Evolutionary conservation across 2,888 invertebrate genomes (phyloP), one percentile per base, ranked within the genome.

Genomic region (Diarsia rubi): DNA sequence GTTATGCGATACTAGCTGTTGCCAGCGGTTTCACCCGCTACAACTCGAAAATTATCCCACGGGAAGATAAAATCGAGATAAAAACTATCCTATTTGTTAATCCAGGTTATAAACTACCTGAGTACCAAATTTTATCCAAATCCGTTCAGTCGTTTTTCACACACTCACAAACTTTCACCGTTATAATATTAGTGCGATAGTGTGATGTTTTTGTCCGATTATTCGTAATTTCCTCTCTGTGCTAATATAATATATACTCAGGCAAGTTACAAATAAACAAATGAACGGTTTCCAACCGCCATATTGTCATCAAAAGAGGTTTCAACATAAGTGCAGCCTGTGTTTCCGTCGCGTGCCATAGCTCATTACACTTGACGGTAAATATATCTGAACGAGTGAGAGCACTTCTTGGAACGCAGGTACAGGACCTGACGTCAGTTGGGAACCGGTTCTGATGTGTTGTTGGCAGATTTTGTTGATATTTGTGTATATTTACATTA

Each of bases 301-400:
- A 49, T 27, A 14, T 64, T 49, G 27, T 11, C 14, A 45, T 31
- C 54, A 57, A 57, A n/a, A 49, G 27, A 54, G 47, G 45, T 59
- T 77, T 44, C 31, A 60, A 47, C 21, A 47, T 57, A 66, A 66
- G 19, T 45, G 42, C 81, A 72, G 65, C 76, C 81, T 84, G 78
- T 81, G 47, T 75, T 63, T 49, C n/a, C 64, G 69, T 82, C 82
- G 82, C 82, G 85, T 82, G 82, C 78, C 78, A 57, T 27, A 27
- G 3, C 44, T 57, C 54, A 85, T 82, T 85, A 85, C 14, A 66
- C 57, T 21, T 37, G 64, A 19, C 42, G 64, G 69, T 85, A 77
- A 77, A 82, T 70, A 65, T 73, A 68, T 73, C 72, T 57, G 57
- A 2, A 8, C n/a, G 31, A 65, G 72, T 64, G 78, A 82, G 78